phyloP scores from a whole-genome alignment of 2,888 invertebrate genomes.

The Torymus texanus region DNA sequence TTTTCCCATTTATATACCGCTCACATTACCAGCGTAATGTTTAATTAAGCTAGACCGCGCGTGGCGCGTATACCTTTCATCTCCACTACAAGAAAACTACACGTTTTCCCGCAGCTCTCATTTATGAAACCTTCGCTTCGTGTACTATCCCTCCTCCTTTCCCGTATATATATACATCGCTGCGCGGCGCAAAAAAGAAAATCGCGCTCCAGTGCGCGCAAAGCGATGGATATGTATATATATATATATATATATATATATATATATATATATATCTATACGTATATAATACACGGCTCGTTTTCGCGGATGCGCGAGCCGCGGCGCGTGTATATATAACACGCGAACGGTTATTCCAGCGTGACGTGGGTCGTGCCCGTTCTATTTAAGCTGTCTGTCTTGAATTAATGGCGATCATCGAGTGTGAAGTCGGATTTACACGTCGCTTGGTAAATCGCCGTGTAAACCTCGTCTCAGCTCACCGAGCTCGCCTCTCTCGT shows the following conservation, averaged over 20 bases:
- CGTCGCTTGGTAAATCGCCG: conserved; percentile 59
- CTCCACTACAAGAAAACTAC: too few relatives aligned
- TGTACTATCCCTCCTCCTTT: too few relatives aligned
- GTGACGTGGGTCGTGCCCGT: conserved; percentile 57
- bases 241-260: too few relatives aligned
- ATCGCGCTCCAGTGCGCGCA: background rate
- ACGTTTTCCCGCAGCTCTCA: too few relatives aligned
- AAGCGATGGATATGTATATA: background rate
- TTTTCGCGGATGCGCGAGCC: background rate
- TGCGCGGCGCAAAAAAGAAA: background rate
- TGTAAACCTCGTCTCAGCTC: conserved; percentile 55
- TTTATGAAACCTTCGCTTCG: too few relatives aligned
- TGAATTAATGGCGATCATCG: conserved; percentile 60
- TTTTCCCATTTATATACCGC: background rate
- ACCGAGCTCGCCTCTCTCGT: conserved; percentile 6
- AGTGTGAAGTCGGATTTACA: conserved; percentile 62
- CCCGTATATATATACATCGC: too few relatives aligned
- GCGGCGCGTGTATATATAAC: conserved; percentile 1
- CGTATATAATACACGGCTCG: background rate
- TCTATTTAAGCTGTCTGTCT: conserved; percentile 59
- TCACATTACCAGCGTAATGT: too few relatives aligned
- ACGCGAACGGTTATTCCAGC: conserved; percentile 44
- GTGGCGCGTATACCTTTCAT: too few relatives aligned
- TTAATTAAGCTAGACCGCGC: too few relatives aligned
- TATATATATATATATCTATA: background rate